Base-by-base conservation (phyloP, 2,113 vertebrate genomes). In the Morone chrysops region DNA sequence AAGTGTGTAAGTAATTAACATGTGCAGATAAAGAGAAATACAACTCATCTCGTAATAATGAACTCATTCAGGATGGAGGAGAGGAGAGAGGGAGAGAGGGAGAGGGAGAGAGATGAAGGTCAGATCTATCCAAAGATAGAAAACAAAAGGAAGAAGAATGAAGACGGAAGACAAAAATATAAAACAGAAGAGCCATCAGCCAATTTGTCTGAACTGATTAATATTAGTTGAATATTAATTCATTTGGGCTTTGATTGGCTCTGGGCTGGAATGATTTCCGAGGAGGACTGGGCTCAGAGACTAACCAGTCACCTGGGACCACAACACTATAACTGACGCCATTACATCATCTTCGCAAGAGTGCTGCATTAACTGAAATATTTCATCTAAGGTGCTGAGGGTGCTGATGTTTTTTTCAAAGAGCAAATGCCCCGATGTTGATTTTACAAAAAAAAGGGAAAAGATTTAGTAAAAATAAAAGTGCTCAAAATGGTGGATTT, bases 11-110 rank as follows among this genome's bases (percentile, higher is more conserved):
- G 79, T 95, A 94, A 94, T 90, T 93, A 94, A 96, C 93, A 95
- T 95, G 94, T 95, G 95, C 94, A 93, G 90, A 92, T 95, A 95
- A 95, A 94, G 93, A 95, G 92, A 95, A 95, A 95, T 87, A 95
- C 95, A 96, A 95, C 94, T 95, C 92, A 96, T 96, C 92, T 94
- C 73, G 82, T 93, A 95, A 94, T 94, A 95, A 96, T 92, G 92
- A 96, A 96, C 94, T 95, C 86, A 95, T 94, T 95, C 84, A 95
- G 93, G 92, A 95, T 95, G 95, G 92, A 93, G 93, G 92, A 94
- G 90, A 93, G 88, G 87, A 94, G 90, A 92, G 88, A 93, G 90
- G 90, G 88, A 91, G 84, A 92, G 87, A 90, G 89, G 87, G 82
- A 86, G 70, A 91, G 91, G 90, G 90, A 93, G 88, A 93, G 84